phyloP scores from a whole-genome alignment of 1,140 invertebrate genomes.

The Drosophila oshimai region DNA sequence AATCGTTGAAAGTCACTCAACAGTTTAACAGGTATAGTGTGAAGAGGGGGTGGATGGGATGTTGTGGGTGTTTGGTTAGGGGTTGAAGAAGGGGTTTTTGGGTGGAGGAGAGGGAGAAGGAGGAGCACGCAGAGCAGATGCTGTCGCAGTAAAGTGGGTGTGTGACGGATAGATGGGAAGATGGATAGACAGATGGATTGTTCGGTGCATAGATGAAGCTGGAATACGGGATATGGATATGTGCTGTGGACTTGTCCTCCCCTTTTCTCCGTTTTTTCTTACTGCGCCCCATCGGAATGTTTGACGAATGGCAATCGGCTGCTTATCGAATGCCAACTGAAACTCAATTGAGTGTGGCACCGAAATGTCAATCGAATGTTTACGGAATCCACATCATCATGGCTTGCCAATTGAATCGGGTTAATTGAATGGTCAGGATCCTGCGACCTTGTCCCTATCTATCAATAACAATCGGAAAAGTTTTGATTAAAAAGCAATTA shows the following conservation, averaged over 20 bases:
- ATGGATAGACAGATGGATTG: slow-evolving; percentile 22
- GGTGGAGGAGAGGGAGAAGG: neutral
- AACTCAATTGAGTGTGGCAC: slow-evolving; percentile 18
- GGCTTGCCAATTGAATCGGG: neutral
- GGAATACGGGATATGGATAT: slow-evolving; percentile 5
- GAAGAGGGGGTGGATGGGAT: neutral
- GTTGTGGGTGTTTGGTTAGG: neutral
- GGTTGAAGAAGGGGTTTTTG: too few relatives aligned
- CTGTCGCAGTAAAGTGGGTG: slow-evolving; percentile 9
- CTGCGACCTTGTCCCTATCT: too few relatives aligned
- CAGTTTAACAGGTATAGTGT: slow-evolving; percentile 61
- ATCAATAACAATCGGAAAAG: too few relatives aligned
- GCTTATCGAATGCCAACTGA: slow-evolving; percentile 15
- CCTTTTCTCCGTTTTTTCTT: neutral
- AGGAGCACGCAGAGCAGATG: slow-evolving; percentile 22
- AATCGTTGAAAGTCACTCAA: slow-evolving; percentile 78
- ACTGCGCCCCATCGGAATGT: neutral
- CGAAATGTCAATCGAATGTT: neutral
- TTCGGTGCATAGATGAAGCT: neutral
- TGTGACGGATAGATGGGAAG: slow-evolving; percentile 19
- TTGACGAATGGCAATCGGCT: slow-evolving; percentile 20
- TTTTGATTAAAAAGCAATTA: too few relatives aligned
- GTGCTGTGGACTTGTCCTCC: neutral
- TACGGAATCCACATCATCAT: neutral
- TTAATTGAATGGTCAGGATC: neutral